phyloP scores from a whole-genome alignment of 2,888 invertebrate species.

The Campoplex capitator region DNA sequence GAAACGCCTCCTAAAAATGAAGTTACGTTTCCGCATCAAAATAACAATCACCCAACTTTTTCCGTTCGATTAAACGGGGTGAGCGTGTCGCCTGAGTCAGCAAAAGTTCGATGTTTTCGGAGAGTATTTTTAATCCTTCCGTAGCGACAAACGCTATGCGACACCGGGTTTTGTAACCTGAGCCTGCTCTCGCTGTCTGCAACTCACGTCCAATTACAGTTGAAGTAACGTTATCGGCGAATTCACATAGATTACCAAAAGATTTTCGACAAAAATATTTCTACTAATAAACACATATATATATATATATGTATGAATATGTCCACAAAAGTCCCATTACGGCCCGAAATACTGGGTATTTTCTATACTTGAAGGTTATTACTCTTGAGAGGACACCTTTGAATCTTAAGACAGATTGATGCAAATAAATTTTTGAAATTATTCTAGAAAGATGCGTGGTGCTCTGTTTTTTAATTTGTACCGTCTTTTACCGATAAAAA shows the following conservation, averaged over 20 bases:
- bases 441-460: no score
- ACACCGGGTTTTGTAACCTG: constrained; percentile 44
- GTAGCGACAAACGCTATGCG: constrained; percentile 32
- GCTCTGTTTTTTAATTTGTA: no score
- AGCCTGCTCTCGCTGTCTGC: not conserved
- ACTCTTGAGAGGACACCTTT: no score
- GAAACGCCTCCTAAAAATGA: constrained; percentile 38
- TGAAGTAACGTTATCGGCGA: not conserved
- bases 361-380: not conserved
- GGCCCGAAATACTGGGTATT: not conserved
- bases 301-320: not conserved
- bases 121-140: constrained; percentile 43
- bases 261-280: not conserved
- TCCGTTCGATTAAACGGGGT: constrained; percentile 69
- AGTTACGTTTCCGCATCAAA: constrained; percentile 34
- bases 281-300: not conserved
- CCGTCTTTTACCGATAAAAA: no score
- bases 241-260: not conserved
- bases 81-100: constrained; percentile 68
- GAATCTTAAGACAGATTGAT: no score
- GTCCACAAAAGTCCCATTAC: not conserved
- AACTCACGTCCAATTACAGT: not conserved
- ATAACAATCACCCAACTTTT: constrained; percentile 55
- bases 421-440: no score
- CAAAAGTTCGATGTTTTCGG: constrained; percentile 34